phyloP scores from a whole-genome alignment of 2,113 vertebrate species.

The Zosterops borbonicus region DNA sequence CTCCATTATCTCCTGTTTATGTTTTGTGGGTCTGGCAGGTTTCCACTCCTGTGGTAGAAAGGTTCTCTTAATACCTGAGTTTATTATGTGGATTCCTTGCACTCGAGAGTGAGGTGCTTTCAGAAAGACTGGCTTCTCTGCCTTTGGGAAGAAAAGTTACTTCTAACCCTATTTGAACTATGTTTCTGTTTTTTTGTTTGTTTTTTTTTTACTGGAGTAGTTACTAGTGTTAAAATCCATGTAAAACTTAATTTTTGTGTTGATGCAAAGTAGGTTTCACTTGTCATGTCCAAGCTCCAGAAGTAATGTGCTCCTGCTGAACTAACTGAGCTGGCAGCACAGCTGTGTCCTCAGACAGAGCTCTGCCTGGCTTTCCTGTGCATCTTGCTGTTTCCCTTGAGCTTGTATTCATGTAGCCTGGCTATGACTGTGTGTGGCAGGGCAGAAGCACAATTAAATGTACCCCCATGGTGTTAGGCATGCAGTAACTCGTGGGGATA shows the following conservation, averaged over 20 bases:
- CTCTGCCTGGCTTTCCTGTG: background rate
- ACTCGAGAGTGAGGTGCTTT: background rate
- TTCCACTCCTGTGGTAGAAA: background rate
- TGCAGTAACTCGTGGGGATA: accelerated
- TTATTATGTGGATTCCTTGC: background rate
- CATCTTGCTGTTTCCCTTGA: background rate
- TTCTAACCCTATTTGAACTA: background rate
- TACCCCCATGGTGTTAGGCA: background rate
- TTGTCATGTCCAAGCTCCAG: background rate
- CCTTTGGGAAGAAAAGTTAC: background rate
- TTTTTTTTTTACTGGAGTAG: background rate
- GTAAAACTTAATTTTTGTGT: background rate
- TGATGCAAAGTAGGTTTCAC: background rate
- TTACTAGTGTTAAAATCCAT: background rate
- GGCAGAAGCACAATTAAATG: background rate
- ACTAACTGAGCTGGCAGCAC: background rate
- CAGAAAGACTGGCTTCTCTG: background rate
- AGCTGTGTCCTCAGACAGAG: background rate
- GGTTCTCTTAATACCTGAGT: background rate
- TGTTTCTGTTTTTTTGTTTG: background rate
- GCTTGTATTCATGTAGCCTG: background rate
- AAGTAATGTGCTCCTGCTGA: background rate
- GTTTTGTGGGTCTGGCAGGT: background rate
- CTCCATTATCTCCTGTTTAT: background rate
- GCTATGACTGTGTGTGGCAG: background rate